Base-by-base conservation (phyloP, 35 echinoderm and acorn worm species). In the Heliocidaris tuberculata region DNA sequence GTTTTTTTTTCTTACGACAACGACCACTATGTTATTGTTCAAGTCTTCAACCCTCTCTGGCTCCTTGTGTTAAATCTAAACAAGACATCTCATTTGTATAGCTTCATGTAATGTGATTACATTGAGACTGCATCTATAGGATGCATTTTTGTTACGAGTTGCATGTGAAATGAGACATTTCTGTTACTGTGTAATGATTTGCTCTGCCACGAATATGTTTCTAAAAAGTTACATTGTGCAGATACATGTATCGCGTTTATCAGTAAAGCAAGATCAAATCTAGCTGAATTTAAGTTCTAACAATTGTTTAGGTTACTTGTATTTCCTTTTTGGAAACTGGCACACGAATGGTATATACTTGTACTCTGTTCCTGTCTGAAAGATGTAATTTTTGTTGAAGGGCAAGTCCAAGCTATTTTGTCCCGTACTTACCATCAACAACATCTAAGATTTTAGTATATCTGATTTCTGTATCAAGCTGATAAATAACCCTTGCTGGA, bases 41-140 rank as follows among this genome's bases (percentile, higher is more conserved):
- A 19, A 19, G 65, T 27, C 17, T 19, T 78, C 65, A 24, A n/a
- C 65, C 65, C 65, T 78, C 17, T 60, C 5, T 60, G 59, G 59
- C 19, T 60, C 59, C 12, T 19, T 4, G 21, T 78, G 65, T 78
- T 42, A 78, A 78, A 89, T 89, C 87, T 89, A 42, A 47, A 27
- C 19, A 89, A 48, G 19, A 89, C 87, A 89, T 42, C 87, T 89
- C 87, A n/a, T 89, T 89, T 89, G 31, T 78, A 78, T 78, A 78
- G 65, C 65, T 78, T 78, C 65, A 27, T 78, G 65, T 78, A 78
- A 78, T 78, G 65, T 78, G 27, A 78, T 78, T 78, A 78, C 65
- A 78, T n/a, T 27, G 65, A 78, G 65, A 27, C 65, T 78, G 65
- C 27, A 78, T 78, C 35, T 78, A n/a, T 78, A 78, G 65, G 65